phyloP scores from a whole-genome alignment of 2,888 invertebrate species.

The Lithophane semibrunnea region DNA sequence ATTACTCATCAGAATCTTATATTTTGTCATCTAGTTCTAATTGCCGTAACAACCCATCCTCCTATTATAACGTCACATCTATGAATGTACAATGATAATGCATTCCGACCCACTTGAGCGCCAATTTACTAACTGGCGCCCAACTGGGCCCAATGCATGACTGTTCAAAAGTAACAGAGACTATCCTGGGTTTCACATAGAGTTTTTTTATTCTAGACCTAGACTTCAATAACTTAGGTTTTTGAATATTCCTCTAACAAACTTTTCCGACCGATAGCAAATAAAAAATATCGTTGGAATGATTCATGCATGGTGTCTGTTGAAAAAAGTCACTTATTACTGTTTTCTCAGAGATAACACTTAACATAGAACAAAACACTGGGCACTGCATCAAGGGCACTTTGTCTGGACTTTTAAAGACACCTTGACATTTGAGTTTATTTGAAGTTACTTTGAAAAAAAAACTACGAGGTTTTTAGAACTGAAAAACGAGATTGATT shows the following conservation, averaged over 20 bases:
- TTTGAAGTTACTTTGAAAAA: not conserved
- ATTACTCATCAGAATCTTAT: not conserved
- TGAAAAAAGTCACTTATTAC: not conserved
- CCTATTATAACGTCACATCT: not conserved
- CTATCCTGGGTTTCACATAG: not conserved
- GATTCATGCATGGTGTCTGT: not conserved
- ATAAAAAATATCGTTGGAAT: not conserved
- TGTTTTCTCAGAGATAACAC: not conserved
- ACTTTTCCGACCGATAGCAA: not conserved
- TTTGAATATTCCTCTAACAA: not conserved
- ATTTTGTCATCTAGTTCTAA: not conserved
- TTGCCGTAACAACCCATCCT: too few relatives aligned
- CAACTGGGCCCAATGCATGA: not conserved
- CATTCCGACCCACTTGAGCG: constrained; percentile 2
- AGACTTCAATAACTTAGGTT: not conserved
- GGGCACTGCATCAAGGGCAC: not conserved
- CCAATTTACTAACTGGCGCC: constrained; percentile 21
- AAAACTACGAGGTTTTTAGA: not conserved
- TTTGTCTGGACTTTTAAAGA: not conserved
- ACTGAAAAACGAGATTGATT: not conserved
- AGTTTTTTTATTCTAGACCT: too few relatives aligned
- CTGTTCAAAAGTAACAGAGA: not conserved
- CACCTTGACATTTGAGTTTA: constrained; percentile 9
- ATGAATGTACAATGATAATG: not conserved
- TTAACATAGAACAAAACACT: not conserved